Percentiles rank a stretch among this genome's conserved stretches.
These are phyloP conservation scores for Gymnoscopelus braueri DNA, from an alignment of 2,797 vertebrate species.

Conservation along the genomic window DNA sequence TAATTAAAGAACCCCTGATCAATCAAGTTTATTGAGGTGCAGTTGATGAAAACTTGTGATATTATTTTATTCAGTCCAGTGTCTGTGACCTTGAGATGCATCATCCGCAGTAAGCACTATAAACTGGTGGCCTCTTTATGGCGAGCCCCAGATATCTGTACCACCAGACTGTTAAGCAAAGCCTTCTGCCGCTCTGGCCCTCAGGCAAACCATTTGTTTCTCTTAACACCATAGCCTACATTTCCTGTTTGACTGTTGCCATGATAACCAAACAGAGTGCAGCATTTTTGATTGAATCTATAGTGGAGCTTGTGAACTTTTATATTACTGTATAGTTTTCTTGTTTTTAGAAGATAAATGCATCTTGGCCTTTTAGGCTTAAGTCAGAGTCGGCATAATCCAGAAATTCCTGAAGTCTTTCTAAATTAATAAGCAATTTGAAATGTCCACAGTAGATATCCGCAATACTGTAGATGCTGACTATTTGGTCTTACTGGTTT, in stretches of 20 bases:
- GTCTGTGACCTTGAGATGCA: conserved; percentile 46
- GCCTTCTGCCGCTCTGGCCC: conserved; percentile 66
- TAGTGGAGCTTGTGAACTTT: not conserved
- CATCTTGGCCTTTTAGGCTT: too few species aligned
- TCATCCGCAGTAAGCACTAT: conserved; percentile 48
- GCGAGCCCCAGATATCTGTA: conserved; percentile 49
- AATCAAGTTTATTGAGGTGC: not conserved
- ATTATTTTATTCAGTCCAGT: not conserved
- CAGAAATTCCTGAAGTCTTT: too few species aligned
- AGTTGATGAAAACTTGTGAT: not conserved
- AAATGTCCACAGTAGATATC: too few species aligned
- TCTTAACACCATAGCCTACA: conserved; percentile 45
- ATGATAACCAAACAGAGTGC: conserved; percentile 34
- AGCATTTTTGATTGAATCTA: conserved; percentile 35
- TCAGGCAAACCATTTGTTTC: conserved; percentile 63
- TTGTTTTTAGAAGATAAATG: too few species aligned
- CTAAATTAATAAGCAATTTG: too few species aligned
- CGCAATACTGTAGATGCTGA: too few species aligned
- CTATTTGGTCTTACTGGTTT: too few species aligned
- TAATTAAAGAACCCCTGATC: not conserved
- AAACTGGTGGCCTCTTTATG: conserved; percentile 60
- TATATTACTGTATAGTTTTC: too few species aligned
- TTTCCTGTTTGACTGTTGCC: conserved; percentile 38
- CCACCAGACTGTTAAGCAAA: conserved; percentile 58
- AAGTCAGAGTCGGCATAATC: too few species aligned